These are phyloP conservation scores for Ephialtes manifestator DNA, from an alignment of 2,888 invertebrate genomes.

Conservation along the genomic window DNA sequence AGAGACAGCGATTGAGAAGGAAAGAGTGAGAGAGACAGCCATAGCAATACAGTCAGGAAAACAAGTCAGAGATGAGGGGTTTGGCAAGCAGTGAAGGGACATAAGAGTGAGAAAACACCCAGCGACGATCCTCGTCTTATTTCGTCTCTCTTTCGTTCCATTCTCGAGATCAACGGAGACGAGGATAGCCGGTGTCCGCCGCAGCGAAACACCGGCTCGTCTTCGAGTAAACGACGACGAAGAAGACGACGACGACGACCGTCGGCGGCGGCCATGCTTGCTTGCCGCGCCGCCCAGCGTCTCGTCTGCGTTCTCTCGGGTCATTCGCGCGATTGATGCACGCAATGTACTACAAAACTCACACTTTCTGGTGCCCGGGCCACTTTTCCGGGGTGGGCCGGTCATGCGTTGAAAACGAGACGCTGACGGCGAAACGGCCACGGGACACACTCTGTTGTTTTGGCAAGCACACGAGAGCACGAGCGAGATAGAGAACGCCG, in stretches of 20 bases:
- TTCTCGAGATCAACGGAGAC: conserved; percentile 23
- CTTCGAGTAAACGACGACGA: conserved; percentile 68
- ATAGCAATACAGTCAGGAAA: conserved; percentile 12
- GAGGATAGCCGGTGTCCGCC: conserved; percentile 45
- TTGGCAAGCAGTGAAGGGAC: conserved; percentile 25
- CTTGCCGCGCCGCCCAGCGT: conserved; percentile 74
- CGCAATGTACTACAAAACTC: conserved; percentile 62
- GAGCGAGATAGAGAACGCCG: conserved; percentile 13
- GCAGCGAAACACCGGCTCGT: conserved; percentile 65
- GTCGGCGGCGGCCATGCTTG: conserved; percentile 79
- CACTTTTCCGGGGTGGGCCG: conserved; percentile 62
- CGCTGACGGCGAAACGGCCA: conserved; percentile 53
- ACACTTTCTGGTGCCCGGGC: conserved; percentile 63
- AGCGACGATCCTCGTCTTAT: conserved; percentile 28
- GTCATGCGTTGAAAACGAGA: conserved; percentile 32
- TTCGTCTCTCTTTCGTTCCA: conserved; percentile 29
- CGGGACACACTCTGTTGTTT: conserved; percentile 26
- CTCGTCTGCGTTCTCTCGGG: conserved; percentile 58
- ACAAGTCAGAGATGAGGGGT: conserved; percentile 28
- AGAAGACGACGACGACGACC: conserved; percentile 71
- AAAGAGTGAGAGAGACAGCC: conserved; percentile 16
- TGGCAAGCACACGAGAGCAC: conserved; percentile 26
- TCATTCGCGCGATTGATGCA: conserved; percentile 68
- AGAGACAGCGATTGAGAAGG: conserved; percentile 30
- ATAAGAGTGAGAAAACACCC: conserved; percentile 15